Base-by-base conservation (phyloP, 2,888 invertebrate genomes). In the Hipparchia semele region DNA sequence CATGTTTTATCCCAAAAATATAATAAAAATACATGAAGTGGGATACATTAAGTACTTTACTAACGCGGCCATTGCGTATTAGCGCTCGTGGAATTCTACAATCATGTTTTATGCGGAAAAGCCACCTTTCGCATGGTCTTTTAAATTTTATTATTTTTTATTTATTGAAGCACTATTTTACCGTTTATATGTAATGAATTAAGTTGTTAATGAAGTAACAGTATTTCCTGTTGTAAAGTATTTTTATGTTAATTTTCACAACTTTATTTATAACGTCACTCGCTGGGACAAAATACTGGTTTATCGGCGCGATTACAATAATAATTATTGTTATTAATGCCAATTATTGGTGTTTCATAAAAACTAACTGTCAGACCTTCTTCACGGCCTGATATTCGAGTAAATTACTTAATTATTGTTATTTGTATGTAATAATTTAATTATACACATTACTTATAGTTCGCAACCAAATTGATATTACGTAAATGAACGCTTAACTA, bases 261-360 rank as follows among this genome's bases (percentile, higher is more conserved):
- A 67, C 61, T 67, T 61, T 61, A 67, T 61, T 61, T 46, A 67
- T 67, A 45, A 23, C 67, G 54, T 58, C 33, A n/a, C n/a, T 23
- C 62, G 2, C n/a, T 12, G 23, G 70, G 46, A 67, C 59, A 74
- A 64, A 65, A 61, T 49, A 71, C 71, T 71, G 71, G 71, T 71
- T 53, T 33, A 68, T 74, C 62, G 59, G 62, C 46, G 66, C 69
- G 56, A 68, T 70, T 70, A 72, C 70, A 45, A 70, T 74, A 72
- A 70, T n/a, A n/a, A n/a, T n/a, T n/a, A n/a, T n/a, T n/a, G n/a
- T n/a, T n/a, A n/a, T n/a, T n/a, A n/a, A n/a, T n/a, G n/a, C n/a
- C n/a, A n/a, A n/a, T n/a, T n/a, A n/a, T 72, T 74, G 67, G 39
- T 67, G 59, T 70, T 68, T 59, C 53, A 75, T 64, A 75, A 75